Percentiles rank a stretch among this genome's conserved stretches.
Conservation (phyloP, 1,140 invertebrate genomes). For the Drosophila watanabei region DNA sequence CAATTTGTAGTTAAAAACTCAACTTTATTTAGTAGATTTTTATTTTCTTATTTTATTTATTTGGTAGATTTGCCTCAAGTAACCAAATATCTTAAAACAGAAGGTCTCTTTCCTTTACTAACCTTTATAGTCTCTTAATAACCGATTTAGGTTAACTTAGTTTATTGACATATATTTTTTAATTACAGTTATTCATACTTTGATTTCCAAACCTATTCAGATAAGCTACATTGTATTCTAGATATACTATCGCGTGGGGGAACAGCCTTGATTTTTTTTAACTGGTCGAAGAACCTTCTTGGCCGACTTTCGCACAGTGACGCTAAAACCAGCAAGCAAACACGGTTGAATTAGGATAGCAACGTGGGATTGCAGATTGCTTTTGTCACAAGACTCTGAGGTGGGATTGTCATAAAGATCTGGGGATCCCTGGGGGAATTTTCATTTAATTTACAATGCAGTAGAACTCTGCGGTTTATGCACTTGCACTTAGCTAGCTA, state of each 20-base stretch:
- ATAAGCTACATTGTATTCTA: not conserved
- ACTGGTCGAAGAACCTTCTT: conserved; percentile 24
- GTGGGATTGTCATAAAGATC: conserved; percentile 33
- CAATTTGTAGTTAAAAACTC: not conserved
- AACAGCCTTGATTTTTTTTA: not conserved
- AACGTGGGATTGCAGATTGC: conserved; percentile 7
- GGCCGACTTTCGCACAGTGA: conserved; percentile 40
- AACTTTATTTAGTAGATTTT: not conserved
- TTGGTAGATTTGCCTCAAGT: not conserved
- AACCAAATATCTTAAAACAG: not conserved
- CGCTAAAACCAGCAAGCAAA: conserved; percentile 29
- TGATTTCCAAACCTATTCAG: not conserved
- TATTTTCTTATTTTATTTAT: too few species aligned
- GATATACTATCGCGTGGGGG: conserved; percentile 1
- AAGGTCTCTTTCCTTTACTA: not conserved
- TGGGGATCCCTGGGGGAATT: not conserved
- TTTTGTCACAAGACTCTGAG: conserved; percentile 38
- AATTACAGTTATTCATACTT: not conserved
- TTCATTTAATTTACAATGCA: conserved; percentile 23
- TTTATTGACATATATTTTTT: not conserved
- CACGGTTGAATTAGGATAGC: not conserved
- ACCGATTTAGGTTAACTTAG: not conserved
- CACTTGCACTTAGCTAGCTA: conserved; percentile 19
- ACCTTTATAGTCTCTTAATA: not conserved
- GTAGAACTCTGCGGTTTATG: conserved; percentile 1